Conservation (phyloP, 2,797 vertebrate species). For the Melanotaenia nigrans region DNA sequence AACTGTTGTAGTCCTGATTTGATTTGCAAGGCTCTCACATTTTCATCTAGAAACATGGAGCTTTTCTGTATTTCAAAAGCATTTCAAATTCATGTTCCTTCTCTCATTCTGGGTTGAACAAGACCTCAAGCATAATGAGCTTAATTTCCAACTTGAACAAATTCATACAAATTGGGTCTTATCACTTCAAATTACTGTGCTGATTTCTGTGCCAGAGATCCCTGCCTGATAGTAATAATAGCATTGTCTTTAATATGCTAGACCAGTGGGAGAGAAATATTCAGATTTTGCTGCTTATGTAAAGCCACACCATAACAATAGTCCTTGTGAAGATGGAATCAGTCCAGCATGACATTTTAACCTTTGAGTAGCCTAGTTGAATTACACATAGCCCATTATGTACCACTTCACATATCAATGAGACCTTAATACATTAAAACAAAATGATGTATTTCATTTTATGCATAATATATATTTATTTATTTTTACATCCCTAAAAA, state of each 20-base stretch:
- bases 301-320: background rate
- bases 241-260: slow-evolving; percentile 40
- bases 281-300: background rate
- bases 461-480: no score
- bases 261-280: background rate
- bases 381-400: background rate
- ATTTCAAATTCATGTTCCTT: slow-evolving; percentile 53
- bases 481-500: no score
- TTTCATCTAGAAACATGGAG: slow-evolving; percentile 55
- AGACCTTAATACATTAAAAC: background rate
- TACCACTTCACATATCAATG: background rate
- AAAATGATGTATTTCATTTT: no score
- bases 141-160: slow-evolving; percentile 68
- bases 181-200: slow-evolving; percentile 62
- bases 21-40: slow-evolving; percentile 62
- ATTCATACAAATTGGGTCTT: slow-evolving; percentile 70
- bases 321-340: background rate
- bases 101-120: slow-evolving; percentile 54
- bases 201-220: slow-evolving; percentile 56
- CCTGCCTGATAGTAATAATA: slow-evolving; percentile 41
- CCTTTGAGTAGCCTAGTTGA: background rate
- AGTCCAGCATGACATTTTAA: background rate
- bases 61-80: slow-evolving; percentile 59
- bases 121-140: slow-evolving; percentile 65
- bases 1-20: slow-evolving; percentile 36